Evolutionary conservation across 2,113 vertebrate genomes (phyloP), one percentile per base, ranked within the genome.

Genomic region (Clinocottus analis): DNA sequence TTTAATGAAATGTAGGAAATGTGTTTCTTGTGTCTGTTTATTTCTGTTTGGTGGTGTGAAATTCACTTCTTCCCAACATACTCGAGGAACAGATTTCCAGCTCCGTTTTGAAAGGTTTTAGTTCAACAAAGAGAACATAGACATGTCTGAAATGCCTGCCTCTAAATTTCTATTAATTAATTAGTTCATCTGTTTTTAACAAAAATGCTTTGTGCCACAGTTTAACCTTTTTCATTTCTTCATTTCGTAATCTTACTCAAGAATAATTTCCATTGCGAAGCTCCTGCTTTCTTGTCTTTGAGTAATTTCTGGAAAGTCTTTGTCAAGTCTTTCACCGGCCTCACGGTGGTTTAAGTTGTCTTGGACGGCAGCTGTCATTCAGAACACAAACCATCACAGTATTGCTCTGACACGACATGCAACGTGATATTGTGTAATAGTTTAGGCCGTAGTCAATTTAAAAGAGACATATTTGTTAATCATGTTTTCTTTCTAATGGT

Each of bases 1-100:
- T 87, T 81, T 85, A 86, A 90, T 89, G 89, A 82, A 91, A 90
- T 79, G 84, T 82, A 78, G 73, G 60, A 31, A 72, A 69, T 43
- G 56, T 78, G 70, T 85, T 68, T 81, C 72, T 84, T 67, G 79
- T 74, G 80, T 82, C 83, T 83, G 65, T 87, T 89, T 79, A 59
- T 83, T 65, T 72, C 33, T 16, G 53, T 29, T 62, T 75, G 45
- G 74, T 67, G 39, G 16, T 16, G 10, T 25, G 41, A 53, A 64
- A 82, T 77, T 35, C 25, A 25, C 25, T 31, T 64, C 49, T 39
- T 41, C 43, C n/a, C 53, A 61, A 80, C 33, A 14, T 37, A 55
- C 65, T 23, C 9, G 14, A 82, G 77, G 37, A 84, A 43, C 1
- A 19, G 33, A 84, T 76, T 49, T 33, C 49, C 49, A 75, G 72